Percentiles rank a stretch among this genome's conserved stretches.
These are phyloP conservation scores for Glaucidium brasilianum DNA, from an alignment of 2,113 vertebrate species.

Conservation along the genomic window DNA sequence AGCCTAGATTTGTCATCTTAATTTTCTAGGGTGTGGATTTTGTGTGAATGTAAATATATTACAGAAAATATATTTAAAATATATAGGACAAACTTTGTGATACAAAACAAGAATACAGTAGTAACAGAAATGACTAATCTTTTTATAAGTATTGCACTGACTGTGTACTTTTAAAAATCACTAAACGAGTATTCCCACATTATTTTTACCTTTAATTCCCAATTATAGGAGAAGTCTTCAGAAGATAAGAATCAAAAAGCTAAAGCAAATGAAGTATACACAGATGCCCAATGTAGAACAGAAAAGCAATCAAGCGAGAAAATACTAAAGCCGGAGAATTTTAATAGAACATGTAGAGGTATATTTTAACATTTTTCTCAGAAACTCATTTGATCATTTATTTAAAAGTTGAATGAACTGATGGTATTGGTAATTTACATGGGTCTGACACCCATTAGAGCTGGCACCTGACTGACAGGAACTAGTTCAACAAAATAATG, in stretches of 20 bases:
- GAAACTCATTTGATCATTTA: not conserved
- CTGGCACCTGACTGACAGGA: not conserved
- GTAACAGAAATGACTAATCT: not conserved
- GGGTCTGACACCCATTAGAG: not conserved
- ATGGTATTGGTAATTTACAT: not conserved
- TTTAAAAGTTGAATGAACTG: not conserved
- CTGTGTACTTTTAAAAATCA: not conserved
- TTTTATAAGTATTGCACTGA: not conserved
- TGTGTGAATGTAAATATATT: not conserved
- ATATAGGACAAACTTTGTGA: not conserved
- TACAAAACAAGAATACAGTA: not conserved
- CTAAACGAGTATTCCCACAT: not conserved
- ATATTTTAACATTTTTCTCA: not conserved
- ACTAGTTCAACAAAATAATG: not conserved
- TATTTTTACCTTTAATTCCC: not conserved
- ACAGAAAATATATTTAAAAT: not conserved
- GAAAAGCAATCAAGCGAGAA: not conserved
- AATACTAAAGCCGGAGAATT: not conserved
- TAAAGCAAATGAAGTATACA: not conserved
- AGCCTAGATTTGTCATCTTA: not conserved
- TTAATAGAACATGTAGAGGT: conserved; percentile 40
- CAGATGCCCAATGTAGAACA: not conserved
- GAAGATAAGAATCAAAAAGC: not conserved
- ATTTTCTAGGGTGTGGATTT: not conserved
- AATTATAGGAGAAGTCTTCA: conserved; percentile 36